Percentiles rank a stretch among this genome's conserved stretches.
These are phyloP conservation scores for Orchestia grillus DNA, from an alignment of 1,140 invertebrate species.

Conservation along the genomic window DNA sequence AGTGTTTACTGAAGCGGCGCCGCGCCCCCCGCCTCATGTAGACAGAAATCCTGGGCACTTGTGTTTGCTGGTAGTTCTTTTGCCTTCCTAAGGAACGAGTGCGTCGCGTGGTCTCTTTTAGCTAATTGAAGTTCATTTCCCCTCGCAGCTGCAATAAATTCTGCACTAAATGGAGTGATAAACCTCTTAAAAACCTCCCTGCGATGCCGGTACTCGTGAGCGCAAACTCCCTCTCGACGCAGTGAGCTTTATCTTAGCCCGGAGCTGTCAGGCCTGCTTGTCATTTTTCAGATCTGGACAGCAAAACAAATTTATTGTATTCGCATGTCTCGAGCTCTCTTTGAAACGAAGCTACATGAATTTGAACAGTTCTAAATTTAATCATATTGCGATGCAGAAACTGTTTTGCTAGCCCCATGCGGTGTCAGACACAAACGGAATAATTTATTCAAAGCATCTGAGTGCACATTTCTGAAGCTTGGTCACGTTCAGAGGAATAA, in stretches of 20 bases:
- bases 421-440: not conserved
- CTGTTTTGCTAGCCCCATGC: not conserved
- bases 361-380: not conserved
- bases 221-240: not conserved
- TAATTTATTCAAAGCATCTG: not conserved
- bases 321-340: not conserved
- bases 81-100: not conserved
- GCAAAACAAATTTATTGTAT: not conserved
- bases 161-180: conserved; percentile 7
- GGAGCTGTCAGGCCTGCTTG: not conserved
- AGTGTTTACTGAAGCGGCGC: not conserved
- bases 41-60: not conserved
- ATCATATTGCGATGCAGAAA: not conserved
- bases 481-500: not conserved
- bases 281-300: not conserved
- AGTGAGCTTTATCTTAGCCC: not conserved
- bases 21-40: not conserved
- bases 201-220: not conserved
- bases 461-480: not conserved
- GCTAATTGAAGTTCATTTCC: not conserved
- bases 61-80: not conserved
- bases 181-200: not conserved
- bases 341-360: not conserved
- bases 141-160: not conserved
- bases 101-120: not conserved